A percentile compares a stretch with the other conserved stretches of the same genome.
phyloP scores from a whole-genome alignment of 2,888 invertebrate genomes.

The Chloroclysta siterata region DNA sequence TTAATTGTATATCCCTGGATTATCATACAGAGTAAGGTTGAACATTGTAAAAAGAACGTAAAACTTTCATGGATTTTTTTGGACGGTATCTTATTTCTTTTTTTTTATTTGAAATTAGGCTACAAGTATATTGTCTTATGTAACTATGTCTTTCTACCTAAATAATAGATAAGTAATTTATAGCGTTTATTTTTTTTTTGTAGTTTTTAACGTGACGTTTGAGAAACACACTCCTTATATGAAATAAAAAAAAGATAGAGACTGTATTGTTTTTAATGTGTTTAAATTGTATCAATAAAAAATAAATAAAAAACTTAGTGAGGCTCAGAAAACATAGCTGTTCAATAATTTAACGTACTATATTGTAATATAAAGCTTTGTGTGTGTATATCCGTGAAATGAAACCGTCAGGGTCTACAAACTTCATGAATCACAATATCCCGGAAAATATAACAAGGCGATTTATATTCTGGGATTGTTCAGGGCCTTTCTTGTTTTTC shows the following conservation, averaged over 20 bases:
- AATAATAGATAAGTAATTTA: too few relatives aligned
- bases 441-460: slow-evolving; percentile 84
- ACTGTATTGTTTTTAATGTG: too few relatives aligned
- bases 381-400: slow-evolving; percentile 57
- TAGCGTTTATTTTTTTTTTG: too few relatives aligned
- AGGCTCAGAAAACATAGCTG: background rate
- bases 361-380: slow-evolving; percentile 35
- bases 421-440: slow-evolving; percentile 83
- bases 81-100: background rate
- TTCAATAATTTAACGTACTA: background rate
- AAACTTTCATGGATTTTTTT: background rate
- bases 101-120: background rate
- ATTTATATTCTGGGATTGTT: slow-evolving; percentile 81
- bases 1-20: slow-evolving; percentile 22
- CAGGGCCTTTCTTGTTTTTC: slow-evolving; percentile 71
- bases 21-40: slow-evolving; percentile 27
- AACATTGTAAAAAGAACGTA: background rate
- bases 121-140: too few relatives aligned
- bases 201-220: too few relatives aligned
- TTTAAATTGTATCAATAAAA: too few relatives aligned
- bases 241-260: too few relatives aligned
- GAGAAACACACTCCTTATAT: too few relatives aligned
- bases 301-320: too few relatives aligned
- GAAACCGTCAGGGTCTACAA: slow-evolving; percentile 73
- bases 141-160: too few relatives aligned